Evolutionary conservation across 2,797 vertebrate genomes (phyloP).

Genomic region (Mormyrus hasselquistii): DNA sequence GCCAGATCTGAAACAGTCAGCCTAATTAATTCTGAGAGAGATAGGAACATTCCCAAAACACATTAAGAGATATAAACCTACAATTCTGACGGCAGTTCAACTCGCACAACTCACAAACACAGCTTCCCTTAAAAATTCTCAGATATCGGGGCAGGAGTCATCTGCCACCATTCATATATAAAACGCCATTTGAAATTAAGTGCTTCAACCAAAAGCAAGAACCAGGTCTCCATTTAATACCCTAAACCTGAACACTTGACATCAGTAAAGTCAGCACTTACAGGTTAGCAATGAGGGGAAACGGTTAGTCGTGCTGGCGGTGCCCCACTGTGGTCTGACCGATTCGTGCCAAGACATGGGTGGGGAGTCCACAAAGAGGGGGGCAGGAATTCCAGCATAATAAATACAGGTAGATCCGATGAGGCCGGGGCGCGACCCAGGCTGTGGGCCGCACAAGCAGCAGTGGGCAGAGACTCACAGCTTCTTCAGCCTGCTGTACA

Average conservation of each 20-base stretch:
- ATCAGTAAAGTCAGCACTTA: not conserved
- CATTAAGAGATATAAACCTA: not conserved
- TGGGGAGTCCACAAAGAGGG: not conserved
- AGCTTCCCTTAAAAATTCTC: not conserved
- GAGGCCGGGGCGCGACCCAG: not conserved
- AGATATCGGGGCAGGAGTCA: not conserved
- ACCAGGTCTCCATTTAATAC: not conserved
- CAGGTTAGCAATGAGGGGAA: not conserved
- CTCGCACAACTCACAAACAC: not conserved
- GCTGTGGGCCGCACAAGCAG: not conserved
- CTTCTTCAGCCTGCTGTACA: slow-evolving; percentile 84
- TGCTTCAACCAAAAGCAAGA: slow-evolving; percentile 2
- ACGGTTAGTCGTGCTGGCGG: not conserved
- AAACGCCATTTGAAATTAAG: slow-evolving; percentile 3
- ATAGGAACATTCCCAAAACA: not conserved
- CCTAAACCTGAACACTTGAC: not conserved
- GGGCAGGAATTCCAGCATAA: not conserved
- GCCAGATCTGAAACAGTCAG: not conserved
- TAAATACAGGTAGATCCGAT: not conserved
- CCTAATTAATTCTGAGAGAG: not conserved
- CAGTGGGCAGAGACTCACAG: slow-evolving; percentile 53
- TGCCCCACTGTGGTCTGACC: not conserved
- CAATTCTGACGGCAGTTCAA: not conserved
- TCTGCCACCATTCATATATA: not conserved
- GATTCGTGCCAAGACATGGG: not conserved